Evolutionary conservation across 1,140 invertebrate genomes (phyloP).

Genomic region (Scaptomyza pallida): DNA sequence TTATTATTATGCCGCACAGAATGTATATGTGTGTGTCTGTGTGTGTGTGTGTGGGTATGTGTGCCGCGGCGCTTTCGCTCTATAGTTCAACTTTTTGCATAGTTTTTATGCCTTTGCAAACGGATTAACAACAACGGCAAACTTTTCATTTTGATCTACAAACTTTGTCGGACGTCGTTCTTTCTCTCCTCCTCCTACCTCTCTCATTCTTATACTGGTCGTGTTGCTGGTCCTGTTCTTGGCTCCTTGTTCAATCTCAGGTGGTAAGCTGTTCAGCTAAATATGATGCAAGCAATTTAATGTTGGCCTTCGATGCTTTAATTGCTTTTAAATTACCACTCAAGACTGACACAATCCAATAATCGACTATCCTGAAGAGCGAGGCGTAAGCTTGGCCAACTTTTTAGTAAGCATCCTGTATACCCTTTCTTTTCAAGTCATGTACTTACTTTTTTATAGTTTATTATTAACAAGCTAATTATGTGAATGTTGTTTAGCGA

Average conservation of each 20-base stretch:
- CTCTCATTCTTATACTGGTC: no score
- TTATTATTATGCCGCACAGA: slow-evolving; percentile 51
- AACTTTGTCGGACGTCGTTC: slow-evolving; percentile 60
- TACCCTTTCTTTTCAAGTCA: no score
- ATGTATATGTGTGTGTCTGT: slow-evolving; percentile 3
- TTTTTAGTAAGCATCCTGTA: no score
- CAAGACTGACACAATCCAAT: not conserved
- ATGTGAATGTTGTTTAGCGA: not conserved
- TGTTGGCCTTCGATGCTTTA: slow-evolving; percentile 52
- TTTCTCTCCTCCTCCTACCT: no score
- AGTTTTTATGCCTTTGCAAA: slow-evolving; percentile 77
- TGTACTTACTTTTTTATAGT: no score
- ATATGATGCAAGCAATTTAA: slow-evolving; percentile 59
- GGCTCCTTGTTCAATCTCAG: slow-evolving; percentile 49
- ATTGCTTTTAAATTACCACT: slow-evolving; percentile 57
- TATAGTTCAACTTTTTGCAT: slow-evolving; percentile 74
- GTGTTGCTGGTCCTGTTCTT: not conserved
- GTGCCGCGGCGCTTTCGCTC: slow-evolving; percentile 8
- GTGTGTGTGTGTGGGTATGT: no score
- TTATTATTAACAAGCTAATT: no score
- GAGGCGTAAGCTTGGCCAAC: no score
- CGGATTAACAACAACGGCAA: slow-evolving; percentile 80
- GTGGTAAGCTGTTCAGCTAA: slow-evolving; percentile 68
- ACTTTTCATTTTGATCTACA: slow-evolving; percentile 75
- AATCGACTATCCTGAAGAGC: no score